A percentile compares a stretch with the other conserved stretches of the same genome.
phyloP scores from a whole-genome alignment of 92 coral and sea anemone genomes.

The Chrysogorgia sp. region DNA sequence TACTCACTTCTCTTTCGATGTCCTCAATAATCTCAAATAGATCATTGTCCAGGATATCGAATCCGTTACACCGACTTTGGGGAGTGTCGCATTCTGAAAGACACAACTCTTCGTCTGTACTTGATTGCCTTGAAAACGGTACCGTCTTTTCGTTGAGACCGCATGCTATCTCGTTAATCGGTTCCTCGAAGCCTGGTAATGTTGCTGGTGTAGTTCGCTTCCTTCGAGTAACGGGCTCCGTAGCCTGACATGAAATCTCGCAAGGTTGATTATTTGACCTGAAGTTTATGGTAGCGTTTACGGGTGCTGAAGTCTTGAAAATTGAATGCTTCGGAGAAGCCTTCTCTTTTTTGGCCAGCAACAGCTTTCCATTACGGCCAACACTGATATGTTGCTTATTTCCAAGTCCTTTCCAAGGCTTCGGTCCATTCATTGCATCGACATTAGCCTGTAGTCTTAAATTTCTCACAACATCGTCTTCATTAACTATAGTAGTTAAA shows the following conservation, averaged over 20 bases:
- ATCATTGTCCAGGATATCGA: background rate
- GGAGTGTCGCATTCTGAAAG: background rate
- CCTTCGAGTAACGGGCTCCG: too few relatives aligned
- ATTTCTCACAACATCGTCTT: too few relatives aligned
- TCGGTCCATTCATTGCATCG: too few relatives aligned
- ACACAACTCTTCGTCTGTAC: background rate
- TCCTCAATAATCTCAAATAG: conserved; percentile 1
- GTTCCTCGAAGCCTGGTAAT: background rate
- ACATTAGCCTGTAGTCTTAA: too few relatives aligned
- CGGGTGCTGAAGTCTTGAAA: background rate
- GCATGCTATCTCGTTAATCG: background rate
- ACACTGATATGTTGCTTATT: background rate
- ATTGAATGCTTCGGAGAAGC: background rate
- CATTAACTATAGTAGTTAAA: too few relatives aligned
- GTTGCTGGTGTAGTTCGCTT: too few relatives aligned
- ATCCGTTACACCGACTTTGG: background rate
- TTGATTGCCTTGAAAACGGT: background rate
- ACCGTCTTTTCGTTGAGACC: background rate
- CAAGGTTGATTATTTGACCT: too few relatives aligned
- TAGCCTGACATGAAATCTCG: too few relatives aligned
- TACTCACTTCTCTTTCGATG: conserved; percentile 23
- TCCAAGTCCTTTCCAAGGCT: too few relatives aligned
- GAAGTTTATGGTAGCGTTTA: too few relatives aligned
- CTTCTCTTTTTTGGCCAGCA: too few relatives aligned
- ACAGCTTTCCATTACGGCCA: too few relatives aligned